Conservation (phyloP, 2,113 vertebrate species). For the Poecile atricapillus region DNA sequence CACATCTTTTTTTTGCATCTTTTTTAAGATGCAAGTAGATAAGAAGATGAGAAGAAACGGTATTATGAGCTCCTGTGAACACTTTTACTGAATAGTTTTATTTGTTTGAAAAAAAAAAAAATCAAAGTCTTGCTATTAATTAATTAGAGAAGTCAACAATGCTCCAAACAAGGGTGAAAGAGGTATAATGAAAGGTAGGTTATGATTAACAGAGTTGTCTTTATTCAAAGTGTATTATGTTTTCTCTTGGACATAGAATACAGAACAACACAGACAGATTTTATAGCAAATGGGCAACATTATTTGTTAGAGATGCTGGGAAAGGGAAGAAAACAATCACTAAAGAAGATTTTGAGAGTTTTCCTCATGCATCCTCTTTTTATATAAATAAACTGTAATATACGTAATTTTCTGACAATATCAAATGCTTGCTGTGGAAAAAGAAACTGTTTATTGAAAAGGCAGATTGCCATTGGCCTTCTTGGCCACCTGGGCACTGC, state of each 20-base stretch:
- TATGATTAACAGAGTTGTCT: background rate
- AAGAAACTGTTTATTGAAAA: background rate
- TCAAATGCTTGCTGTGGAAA: background rate
- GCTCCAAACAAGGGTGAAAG: background rate
- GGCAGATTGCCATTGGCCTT: background rate
- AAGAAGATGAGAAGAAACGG: background rate
- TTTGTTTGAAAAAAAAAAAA: background rate
- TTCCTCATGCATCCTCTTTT: background rate
- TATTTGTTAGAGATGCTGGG: background rate
- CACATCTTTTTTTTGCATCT: background rate
- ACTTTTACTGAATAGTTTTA: background rate
- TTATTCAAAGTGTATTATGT: background rate
- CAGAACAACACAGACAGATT: background rate
- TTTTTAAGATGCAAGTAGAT: background rate
- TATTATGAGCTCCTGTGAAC: background rate
- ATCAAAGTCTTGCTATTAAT: background rate
- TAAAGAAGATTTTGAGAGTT: background rate
- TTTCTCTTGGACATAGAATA: background rate
- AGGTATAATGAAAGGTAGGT: background rate
- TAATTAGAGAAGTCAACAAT: background rate
- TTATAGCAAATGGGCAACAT: background rate
- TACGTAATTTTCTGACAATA: background rate
- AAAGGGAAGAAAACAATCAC: background rate
- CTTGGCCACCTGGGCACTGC: background rate
- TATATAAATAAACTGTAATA: background rate